phyloP scores from a whole-genome alignment of 2,113 vertebrate genomes.

The Callipepla californica region DNA sequence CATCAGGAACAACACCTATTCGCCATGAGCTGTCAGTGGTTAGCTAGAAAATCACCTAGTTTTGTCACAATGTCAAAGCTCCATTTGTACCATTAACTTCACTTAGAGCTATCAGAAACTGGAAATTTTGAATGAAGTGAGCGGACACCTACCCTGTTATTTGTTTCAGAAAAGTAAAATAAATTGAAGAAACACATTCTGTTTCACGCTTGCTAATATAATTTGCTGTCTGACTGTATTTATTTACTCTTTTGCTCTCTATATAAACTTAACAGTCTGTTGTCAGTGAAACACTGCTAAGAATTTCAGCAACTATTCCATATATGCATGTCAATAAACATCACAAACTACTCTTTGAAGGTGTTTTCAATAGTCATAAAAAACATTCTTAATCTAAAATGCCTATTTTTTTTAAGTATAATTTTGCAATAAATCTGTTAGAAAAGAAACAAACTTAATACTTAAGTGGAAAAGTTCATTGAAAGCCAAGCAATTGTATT shows the following conservation, averaged over 20 bases:
- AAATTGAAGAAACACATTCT: not conserved
- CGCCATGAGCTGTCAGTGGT: not conserved
- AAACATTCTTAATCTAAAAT: not conserved
- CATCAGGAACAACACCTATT: not conserved
- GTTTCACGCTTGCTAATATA: not conserved
- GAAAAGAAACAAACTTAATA: not conserved
- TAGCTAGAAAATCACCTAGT: not conserved
- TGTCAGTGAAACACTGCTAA: not conserved
- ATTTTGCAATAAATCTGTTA: not conserved
- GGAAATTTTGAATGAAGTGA: not conserved
- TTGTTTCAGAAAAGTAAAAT: not conserved
- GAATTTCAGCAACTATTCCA: not conserved
- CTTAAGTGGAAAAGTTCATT: not conserved
- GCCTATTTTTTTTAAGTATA: not conserved
- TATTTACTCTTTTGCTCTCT: not conserved
- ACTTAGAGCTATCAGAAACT: not conserved
- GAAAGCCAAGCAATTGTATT: not conserved
- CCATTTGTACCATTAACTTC: not conserved
- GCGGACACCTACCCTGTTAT: not conserved
- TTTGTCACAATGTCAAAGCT: not conserved
- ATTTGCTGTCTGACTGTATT: not conserved
- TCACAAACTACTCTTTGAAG: not conserved
- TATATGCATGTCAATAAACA: not conserved
- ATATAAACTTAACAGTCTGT: not conserved
- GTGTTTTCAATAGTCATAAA: not conserved